Evolutionary conservation across 2,888 invertebrate species (phyloP), one percentile per base, ranked within the genome.

Genomic region (Ormyrus pomaceus): DNA sequence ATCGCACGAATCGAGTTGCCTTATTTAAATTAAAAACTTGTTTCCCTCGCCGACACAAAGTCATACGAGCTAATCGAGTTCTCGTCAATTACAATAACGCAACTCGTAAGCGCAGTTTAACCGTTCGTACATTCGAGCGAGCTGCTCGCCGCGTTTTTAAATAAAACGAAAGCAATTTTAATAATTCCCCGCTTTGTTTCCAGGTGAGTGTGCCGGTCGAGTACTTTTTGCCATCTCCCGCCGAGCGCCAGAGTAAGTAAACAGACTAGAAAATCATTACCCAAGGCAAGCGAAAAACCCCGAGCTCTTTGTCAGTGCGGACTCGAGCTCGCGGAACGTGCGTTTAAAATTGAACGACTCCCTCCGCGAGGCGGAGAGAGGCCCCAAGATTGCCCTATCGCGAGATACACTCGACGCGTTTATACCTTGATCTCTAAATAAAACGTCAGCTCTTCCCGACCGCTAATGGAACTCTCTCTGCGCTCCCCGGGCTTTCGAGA

Each of bases 1-100:
- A 55, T 19, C 13, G 13, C 7, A 46, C 19, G 10, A 48, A 34
- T 50, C 66, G 13, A 9, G 34, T 19, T 19, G 19, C 19, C n/a
- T 66, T 58, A 51, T 74, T 65, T 64, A 73, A 73, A 73, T 65
- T 58, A n/a, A 13, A 50, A 73, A 66, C 56, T 65, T 45, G 55
- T 73, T 55, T 11, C 7, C n/a, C 50, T 65, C 9, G 48, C 10
- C 7, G 7, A 19, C 7, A 34, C 45, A 62, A 62, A 45, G 9
- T 7, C 5, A 46, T 5, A 5, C 45, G 62, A 7, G 3, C 5
- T 19, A 62, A 62, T 46, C 10, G 46, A 46, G 10, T 62, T 62
- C 46, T 62, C 11, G 46, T 62, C 45, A 46, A 46, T 62, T 62
- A 62, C 46, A 59, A 19, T 6, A 5, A 56, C 2, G 56, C 56